phyloP scores from a whole-genome alignment of 2,113 vertebrate species.

The Petromus typicus region DNA sequence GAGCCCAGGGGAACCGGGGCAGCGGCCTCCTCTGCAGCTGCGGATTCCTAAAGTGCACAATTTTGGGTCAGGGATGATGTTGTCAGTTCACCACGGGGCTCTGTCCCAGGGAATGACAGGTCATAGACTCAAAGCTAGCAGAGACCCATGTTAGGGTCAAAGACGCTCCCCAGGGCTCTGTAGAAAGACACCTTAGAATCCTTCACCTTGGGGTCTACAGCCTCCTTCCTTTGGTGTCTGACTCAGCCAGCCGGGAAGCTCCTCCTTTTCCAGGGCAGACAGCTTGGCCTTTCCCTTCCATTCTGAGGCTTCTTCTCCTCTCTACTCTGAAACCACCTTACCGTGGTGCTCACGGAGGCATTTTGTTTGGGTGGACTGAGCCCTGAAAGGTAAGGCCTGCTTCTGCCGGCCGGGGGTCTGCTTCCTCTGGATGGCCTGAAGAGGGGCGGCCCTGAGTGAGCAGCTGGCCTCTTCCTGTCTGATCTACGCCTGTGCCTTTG shows the following conservation, averaged over 20 bases:
- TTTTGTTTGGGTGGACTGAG: accelerated
- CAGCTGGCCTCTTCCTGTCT: too few species aligned
- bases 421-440: background rate
- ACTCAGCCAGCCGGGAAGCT: background rate
- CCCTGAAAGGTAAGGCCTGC: background rate
- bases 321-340: background rate
- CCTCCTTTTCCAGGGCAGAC: background rate
- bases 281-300: background rate
- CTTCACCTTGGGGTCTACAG: background rate
- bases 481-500: background rate
- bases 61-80: background rate
- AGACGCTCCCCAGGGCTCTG: background rate
- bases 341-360: background rate
- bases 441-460: background rate
- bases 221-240: background rate
- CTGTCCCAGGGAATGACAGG: background rate
- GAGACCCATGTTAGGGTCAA: background rate
- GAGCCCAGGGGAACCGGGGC: background rate
- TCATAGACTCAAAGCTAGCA: background rate
- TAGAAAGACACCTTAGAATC: background rate
- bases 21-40: background rate
- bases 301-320: background rate
- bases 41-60: background rate
- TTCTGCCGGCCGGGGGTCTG: background rate
- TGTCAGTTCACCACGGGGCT: background rate